Base-by-base conservation (phyloP, 2,888 invertebrate genomes). In the Synergus japonicus region DNA sequence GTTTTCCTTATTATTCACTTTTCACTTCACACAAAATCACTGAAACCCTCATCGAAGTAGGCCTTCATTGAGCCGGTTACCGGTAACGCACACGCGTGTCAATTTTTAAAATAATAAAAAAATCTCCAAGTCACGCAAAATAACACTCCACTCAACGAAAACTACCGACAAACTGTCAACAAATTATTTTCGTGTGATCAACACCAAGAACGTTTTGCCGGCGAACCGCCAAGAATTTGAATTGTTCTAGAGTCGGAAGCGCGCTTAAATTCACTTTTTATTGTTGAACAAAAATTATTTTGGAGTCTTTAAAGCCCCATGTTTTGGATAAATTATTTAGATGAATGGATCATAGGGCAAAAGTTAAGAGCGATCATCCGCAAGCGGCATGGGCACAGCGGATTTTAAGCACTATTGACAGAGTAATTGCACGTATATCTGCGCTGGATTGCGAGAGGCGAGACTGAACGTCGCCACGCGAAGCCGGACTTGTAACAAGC, bases 381-480 rank as follows among this genome's bases (percentile, higher is more conserved):
- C 10, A n/a, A n/a, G 49, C 43, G 22, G 66, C 54, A 66, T 64
- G 54, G 15, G 18, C 49, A 66, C 18, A 13, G 77, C 43, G 79
- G 85, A 86, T 86, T 86, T 85, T 86, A 84, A 88, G 85, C 87
- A 88, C 86, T 84, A 86, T 87, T 88, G 89, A 89, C 89, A 87
- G 84, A 85, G 87, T 89, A 90, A 90, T 90, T 89, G 89, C 87
- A 85, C 89, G 89, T 89, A 88, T 88, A 89, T 90, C 89, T 88
- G 85, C 90, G 86, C 88, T 85, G 88, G 88, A 90, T 89, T 89
- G 90, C 88, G 84, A 90, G 88, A 86, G 90, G 87, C 90, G 90
- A 90, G 90, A 90, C 90, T 90, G 90, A 90, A 85, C 90, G 90
- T 89, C 90, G 89, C 90, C 90, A 87, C 85, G 85, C 84, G 83